Evolutionary conservation across 2,113 vertebrate genomes (phyloP).

Genomic region (Scatophagus argus): DNA sequence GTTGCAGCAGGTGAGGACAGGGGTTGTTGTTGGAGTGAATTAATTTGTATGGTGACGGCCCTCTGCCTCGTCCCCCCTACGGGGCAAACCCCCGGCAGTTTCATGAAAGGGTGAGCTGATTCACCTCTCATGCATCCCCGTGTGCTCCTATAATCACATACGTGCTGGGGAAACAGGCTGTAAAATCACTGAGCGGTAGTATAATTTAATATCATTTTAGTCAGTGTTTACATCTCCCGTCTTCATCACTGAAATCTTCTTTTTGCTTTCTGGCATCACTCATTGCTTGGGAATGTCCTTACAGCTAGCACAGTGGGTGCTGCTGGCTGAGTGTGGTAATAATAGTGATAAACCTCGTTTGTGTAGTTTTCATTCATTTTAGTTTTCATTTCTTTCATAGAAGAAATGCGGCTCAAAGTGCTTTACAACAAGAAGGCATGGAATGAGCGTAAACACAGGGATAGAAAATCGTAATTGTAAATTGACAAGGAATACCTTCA

Average conservation of each 20-base stretch:
- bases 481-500: too few species aligned
- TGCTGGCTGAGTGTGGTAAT: neutral
- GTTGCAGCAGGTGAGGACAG: slow-evolving; percentile 77
- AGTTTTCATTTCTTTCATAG: too few species aligned
- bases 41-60: slow-evolving; percentile 62
- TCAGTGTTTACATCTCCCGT: slow-evolving; percentile 29
- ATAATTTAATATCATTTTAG: slow-evolving; percentile 47
- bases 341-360: too few species aligned
- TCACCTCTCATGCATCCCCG: slow-evolving; percentile 33
- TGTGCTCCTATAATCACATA: slow-evolving; percentile 46
- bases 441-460: too few species aligned
- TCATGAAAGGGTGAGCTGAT: slow-evolving; percentile 38
- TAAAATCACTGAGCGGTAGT: slow-evolving; percentile 22
- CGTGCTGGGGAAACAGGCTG: neutral
- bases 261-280: slow-evolving; percentile 14
- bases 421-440: too few species aligned
- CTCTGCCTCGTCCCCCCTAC: slow-evolving; percentile 17
- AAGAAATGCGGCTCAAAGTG: too few species aligned
- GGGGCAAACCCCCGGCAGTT: slow-evolving; percentile 17
- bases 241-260: slow-evolving; percentile 29
- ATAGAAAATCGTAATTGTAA: too few species aligned
- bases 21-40: slow-evolving; percentile 74
- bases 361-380: too few species aligned
- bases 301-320: neutral
- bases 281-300: slow-evolving; percentile 38